Conservation (phyloP, 1,140 invertebrate genomes). For the Atta colombica region DNA sequence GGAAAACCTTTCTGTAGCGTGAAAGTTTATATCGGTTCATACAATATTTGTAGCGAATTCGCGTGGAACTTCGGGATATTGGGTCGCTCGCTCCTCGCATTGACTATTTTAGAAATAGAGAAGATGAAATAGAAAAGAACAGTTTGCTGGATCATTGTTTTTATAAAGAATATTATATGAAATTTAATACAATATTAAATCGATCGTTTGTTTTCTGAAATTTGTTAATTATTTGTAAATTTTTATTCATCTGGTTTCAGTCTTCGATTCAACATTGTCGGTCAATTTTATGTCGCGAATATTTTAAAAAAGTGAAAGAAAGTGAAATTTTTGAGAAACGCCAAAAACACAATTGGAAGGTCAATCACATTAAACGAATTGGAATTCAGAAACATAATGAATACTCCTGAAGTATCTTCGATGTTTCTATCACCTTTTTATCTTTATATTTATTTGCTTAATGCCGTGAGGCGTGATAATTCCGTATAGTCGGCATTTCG, state of each 20-base stretch:
- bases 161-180: background rate
- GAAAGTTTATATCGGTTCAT: background rate
- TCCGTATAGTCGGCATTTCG: constrained; percentile 26
- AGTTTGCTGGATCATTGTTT: background rate
- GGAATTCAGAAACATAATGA: constrained; percentile 6
- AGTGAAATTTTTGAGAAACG: background rate
- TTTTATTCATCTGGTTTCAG: background rate
- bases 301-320: background rate
- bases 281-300: background rate
- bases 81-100: background rate
- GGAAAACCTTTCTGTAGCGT: background rate
- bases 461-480: constrained; percentile 25
- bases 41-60: background rate
- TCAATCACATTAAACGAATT: constrained; percentile 12
- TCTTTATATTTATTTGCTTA: background rate
- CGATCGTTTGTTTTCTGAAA: background rate
- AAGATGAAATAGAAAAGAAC: background rate
- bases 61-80: background rate
- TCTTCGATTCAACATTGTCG: background rate
- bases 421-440: background rate
- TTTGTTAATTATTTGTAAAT: background rate
- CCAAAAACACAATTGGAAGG: background rate
- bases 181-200: background rate
- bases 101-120: background rate
- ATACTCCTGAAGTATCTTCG: background rate